Evolutionary conservation across 2,113 vertebrate genomes (phyloP).

Genomic region (Chamaea fasciata): DNA sequence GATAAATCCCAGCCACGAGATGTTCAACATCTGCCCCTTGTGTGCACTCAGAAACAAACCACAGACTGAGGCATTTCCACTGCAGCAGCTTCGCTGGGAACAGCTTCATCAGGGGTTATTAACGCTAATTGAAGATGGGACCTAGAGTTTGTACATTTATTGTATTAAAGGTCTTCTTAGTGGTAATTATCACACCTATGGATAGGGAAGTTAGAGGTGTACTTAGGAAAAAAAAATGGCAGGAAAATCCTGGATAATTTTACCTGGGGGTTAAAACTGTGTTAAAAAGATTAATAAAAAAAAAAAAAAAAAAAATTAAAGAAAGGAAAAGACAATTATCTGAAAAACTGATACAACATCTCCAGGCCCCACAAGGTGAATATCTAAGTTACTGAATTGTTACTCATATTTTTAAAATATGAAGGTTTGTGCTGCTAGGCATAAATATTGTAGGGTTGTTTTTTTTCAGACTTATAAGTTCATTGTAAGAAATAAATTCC

Average conservation of each 20-base stretch:
- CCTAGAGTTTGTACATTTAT: neutral
- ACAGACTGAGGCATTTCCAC: neutral
- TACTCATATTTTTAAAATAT: neutral
- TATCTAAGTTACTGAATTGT: neutral
- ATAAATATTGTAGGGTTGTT: neutral
- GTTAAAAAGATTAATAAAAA: neutral
- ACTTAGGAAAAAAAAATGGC: neutral
- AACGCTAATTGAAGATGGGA: neutral
- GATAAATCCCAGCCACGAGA: neutral
- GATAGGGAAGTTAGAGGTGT: neutral
- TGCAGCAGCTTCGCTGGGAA: neutral
- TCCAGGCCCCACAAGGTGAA: neutral
- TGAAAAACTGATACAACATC: neutral
- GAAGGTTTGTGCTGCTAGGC: neutral
- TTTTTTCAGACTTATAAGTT: neutral
- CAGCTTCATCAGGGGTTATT: neutral
- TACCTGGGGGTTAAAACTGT: neutral
- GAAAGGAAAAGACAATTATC: neutral
- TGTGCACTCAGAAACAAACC: neutral
- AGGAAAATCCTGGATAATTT: neutral
- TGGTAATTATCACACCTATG: neutral
- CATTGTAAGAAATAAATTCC: conserved; percentile 46
- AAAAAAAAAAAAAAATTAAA: neutral
- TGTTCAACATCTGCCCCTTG: neutral
- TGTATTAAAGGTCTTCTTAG: neutral